A percentile compares a stretch with the other conserved stretches of the same genome.
Conservation (phyloP, 2,113 vertebrate species). For the Oncorhynchus gorbuscha region DNA sequence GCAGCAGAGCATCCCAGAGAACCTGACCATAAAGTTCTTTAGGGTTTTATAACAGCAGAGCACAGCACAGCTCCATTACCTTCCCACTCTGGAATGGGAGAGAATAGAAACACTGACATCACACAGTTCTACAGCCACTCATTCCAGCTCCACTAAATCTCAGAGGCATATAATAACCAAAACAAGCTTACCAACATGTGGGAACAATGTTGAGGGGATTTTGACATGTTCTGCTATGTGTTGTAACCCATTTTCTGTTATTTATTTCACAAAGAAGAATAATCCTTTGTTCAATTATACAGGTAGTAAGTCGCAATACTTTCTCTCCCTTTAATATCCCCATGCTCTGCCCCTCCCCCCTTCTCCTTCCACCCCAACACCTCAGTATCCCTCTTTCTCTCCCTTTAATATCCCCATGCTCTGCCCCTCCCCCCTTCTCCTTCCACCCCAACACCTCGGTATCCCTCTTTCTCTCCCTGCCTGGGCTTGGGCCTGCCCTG, state of each 20-base stretch:
- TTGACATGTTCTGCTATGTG: not conserved
- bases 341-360: not conserved
- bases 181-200: not conserved
- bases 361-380: not conserved
- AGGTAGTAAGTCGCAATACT: conserved; percentile 3
- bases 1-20: not conserved
- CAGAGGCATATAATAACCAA: conserved; percentile 1
- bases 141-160: not conserved
- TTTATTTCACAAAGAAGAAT: not conserved
- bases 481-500: not conserved
- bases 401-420: not conserved
- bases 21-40: no score
- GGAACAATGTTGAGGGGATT: not conserved
- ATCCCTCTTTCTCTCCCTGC: not conserved
- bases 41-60: not conserved
- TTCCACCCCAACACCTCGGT: no score
- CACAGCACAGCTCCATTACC: conserved; percentile 45
- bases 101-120: conserved; percentile 63
- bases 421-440: no score
- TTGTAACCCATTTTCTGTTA: not conserved
- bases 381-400: not conserved
- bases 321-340: not conserved
- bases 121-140: not conserved
- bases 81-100: conserved; percentile 56
- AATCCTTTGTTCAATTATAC: not conserved